Conservation (phyloP, 2,113 vertebrate genomes). For the Cryptoleucopteryx plumbea region DNA sequence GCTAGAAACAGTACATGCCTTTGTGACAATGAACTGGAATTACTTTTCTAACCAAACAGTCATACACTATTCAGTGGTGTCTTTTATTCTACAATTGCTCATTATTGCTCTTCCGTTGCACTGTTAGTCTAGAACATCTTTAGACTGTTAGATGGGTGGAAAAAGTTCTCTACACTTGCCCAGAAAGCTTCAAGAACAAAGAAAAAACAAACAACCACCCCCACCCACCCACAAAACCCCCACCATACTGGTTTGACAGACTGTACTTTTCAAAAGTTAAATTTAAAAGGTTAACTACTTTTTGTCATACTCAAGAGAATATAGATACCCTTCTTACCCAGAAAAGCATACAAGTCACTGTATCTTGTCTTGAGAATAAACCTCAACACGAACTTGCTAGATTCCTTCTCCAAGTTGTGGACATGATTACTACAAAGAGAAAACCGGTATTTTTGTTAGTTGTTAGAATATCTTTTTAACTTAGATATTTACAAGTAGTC, state of each 20-base stretch:
- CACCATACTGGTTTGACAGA: background rate
- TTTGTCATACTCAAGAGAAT: background rate
- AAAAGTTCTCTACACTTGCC: background rate
- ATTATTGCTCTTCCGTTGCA: background rate
- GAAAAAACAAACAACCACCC: background rate
- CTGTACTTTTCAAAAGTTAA: background rate
- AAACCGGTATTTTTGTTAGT: background rate
- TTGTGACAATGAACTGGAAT: background rate
- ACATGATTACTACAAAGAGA: slow-evolving; percentile 41
- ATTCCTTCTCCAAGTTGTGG: background rate
- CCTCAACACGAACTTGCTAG: slow-evolving; percentile 12
- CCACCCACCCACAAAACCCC: background rate
- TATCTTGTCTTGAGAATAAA: slow-evolving; percentile 16
- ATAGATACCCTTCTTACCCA: slow-evolving; percentile 36
- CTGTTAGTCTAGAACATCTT: background rate
- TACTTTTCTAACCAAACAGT: background rate
- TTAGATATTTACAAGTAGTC: background rate
- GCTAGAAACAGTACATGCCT: background rate
- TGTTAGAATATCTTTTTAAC: background rate
- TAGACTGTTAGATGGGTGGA: background rate
- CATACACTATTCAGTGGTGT: background rate
- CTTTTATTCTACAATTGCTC: background rate
- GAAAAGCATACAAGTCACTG: background rate
- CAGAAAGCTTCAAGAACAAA: background rate
- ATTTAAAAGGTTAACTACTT: background rate